phyloP scores from a whole-genome alignment of 2,797 vertebrate genomes.

The Centroberyx gerrardi region DNA sequence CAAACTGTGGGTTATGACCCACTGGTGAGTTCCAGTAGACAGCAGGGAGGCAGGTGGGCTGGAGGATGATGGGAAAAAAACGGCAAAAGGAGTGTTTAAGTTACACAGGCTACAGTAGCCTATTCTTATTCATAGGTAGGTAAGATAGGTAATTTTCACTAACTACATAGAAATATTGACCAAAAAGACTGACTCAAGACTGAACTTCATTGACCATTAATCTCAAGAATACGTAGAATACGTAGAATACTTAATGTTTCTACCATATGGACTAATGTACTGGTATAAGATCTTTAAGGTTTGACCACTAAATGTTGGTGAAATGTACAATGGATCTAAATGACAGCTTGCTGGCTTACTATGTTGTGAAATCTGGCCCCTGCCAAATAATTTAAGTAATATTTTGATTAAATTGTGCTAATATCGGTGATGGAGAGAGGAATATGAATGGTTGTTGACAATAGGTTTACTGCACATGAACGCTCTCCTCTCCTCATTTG shows the following conservation, averaged over 20 bases:
- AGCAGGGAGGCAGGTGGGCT: constrained; percentile 26
- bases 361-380: constrained; percentile 32
- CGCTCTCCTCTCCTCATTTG: neutral
- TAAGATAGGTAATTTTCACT: no score
- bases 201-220: neutral
- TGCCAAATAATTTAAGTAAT: constrained; percentile 38
- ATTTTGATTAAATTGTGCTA: constrained; percentile 21
- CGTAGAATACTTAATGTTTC: neutral
- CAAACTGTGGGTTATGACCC: constrained; percentile 10
- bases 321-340: constrained; percentile 20
- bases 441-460: neutral
- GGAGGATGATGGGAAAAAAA: neutral
- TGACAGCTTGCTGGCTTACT: constrained; percentile 1
- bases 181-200: no score
- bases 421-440: constrained; percentile 14
- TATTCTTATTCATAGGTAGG: neutral
- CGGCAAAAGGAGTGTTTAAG: neutral
- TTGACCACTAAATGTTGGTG: constrained; percentile 6
- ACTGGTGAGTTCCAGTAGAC: constrained; percentile 11
- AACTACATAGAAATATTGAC: no score
- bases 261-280: neutral
- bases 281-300: constrained; percentile 32
- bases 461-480: constrained; percentile 3
- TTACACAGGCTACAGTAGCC: neutral
- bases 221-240: constrained; percentile 6